Evolutionary conservation across 2,888 invertebrate genomes (phyloP).

Genomic region (Oligia strigilis): DNA sequence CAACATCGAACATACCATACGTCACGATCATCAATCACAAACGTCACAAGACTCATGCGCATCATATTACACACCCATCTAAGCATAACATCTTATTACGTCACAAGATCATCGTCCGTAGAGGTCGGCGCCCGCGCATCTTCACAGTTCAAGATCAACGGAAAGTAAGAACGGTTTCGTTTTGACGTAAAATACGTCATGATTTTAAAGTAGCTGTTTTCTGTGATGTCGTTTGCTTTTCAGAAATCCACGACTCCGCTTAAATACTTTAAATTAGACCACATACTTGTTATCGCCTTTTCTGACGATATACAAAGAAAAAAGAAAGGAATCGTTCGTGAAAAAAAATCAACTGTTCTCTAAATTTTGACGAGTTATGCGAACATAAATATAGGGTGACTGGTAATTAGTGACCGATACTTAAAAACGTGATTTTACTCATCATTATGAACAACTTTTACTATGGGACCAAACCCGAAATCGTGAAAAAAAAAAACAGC

Average conservation of each 20-base stretch:
- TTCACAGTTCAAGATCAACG: conserved; percentile 71
- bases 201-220: not conserved
- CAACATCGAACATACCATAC: conserved; percentile 1
- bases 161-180: conserved; percentile 65
- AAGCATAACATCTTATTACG: conserved; percentile 19
- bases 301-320: too few species aligned
- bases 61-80: conserved; percentile 17
- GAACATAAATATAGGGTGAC: too few species aligned
- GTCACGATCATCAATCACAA: conserved; percentile 44
- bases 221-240: not conserved
- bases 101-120: conserved; percentile 44
- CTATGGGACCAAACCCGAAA: too few species aligned
- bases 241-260: not conserved
- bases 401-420: too few species aligned
- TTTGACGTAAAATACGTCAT: conserved; percentile 38
- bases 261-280: too few species aligned
- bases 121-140: conserved; percentile 64
- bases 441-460: too few species aligned
- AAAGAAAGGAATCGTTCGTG: too few species aligned
- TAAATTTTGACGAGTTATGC: too few species aligned
- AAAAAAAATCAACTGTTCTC: too few species aligned
- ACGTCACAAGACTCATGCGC: conserved; percentile 27
- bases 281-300: too few species aligned
- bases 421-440: too few species aligned
- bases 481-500: too few species aligned